These are phyloP conservation scores for Linnaemya vulpina DNA, from an alignment of 2,888 invertebrate genomes.

Conservation along the genomic window DNA sequence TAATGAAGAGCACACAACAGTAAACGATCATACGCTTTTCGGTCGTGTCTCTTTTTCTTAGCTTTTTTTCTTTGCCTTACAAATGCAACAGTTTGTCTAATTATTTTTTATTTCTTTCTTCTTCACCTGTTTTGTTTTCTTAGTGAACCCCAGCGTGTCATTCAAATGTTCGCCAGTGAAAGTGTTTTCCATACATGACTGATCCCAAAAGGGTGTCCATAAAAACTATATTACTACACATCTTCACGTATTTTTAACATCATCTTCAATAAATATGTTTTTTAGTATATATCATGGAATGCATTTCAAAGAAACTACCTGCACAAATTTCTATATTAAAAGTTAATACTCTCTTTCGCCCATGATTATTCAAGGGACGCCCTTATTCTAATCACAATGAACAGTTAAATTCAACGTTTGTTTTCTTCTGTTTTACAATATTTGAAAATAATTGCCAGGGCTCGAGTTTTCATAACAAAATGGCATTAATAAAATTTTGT, in stretches of 20 bases:
- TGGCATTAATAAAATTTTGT: no score
- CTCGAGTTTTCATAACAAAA: no score
- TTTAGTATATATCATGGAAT: no score
- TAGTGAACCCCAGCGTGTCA: slow-evolving; percentile 70
- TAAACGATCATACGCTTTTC: slow-evolving; percentile 39
- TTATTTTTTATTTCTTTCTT: slow-evolving; percentile 44
- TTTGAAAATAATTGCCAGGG: slow-evolving; percentile 14
- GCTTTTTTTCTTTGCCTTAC: slow-evolving; percentile 9
- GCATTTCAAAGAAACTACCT: no score
- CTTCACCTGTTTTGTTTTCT: slow-evolving; percentile 56
- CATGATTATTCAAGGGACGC: background rate
- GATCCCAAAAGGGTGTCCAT: slow-evolving; percentile 47
- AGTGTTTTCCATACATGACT: slow-evolving; percentile 80
- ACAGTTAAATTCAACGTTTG: slow-evolving; percentile 36
- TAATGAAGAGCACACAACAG: slow-evolving; percentile 21
- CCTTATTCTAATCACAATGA: background rate
- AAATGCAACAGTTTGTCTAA: slow-evolving; percentile 27
- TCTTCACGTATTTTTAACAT: background rate
- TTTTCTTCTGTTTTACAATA: slow-evolving; percentile 37
- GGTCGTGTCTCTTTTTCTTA: slow-evolving; percentile 23
- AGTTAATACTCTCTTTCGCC: background rate
- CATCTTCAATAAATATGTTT: no score
- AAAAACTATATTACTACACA: background rate
- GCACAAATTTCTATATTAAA: no score
- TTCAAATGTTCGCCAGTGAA: slow-evolving; percentile 76